Base-by-base conservation (phyloP, 2,113 vertebrate genomes). In the Poeciliopsis retropinna region DNA sequence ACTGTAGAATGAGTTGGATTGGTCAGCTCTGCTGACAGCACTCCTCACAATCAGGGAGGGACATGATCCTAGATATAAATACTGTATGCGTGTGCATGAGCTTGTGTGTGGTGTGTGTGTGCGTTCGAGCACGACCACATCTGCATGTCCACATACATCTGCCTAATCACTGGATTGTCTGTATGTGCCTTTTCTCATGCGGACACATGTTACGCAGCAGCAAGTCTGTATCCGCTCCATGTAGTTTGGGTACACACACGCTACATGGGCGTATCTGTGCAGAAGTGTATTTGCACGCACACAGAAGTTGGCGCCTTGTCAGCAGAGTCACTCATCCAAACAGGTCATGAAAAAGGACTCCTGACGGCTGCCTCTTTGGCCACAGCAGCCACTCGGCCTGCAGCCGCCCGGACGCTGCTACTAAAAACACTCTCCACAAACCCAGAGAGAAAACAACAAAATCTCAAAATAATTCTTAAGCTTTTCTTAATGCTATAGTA, bases 1-100 rank as follows among this genome's bases (percentile, higher is more conserved):
- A 88, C 80, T 89, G 84, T 81, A 93, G 90, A 91, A 85, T 91
- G 87, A 85, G 67, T 92, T 92, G 88, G 83, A 91, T 87, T 83
- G 86, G 81, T 86, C 78, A 39, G 54, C 81, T 82, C 32, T 76
- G 84, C 84, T 87, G 29, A 83, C 85, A 89, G 87, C 80, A 81
- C 82, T 93, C 78, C 87, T 90, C 81, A 83, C 86, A 88, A 87
- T 90, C 92, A 89, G 80, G 87, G 87, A 89, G 91, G 88, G 89
- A 92, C 83, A 82, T 66, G 84, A 86, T 86, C 87, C 87, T 67
- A 91, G 87, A 91, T 37, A 92, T 90, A 91, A 90, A 90, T 78
- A 82, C 87, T 75, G 30, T 81, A 22, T 75, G 31, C 51, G 75
- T 57, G 66, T 64, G 47, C 67, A 65, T 34, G 60, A 65, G 71